Percentiles rank a stretch among this genome's conserved stretches.
Evolutionary conservation across 2,797 vertebrate genomes (phyloP).

Genomic region (Halcyon leucocephala): DNA sequence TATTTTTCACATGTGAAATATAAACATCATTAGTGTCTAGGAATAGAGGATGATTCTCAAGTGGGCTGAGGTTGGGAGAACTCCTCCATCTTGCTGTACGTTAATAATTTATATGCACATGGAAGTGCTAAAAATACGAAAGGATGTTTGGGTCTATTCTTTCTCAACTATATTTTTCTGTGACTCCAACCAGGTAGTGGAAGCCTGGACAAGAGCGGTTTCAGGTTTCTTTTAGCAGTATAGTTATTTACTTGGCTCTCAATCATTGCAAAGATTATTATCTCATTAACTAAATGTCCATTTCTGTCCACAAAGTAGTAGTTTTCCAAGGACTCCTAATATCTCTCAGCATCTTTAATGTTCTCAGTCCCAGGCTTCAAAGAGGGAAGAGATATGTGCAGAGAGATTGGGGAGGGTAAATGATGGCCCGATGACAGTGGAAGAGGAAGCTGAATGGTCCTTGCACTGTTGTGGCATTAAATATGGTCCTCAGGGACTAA

Average conservation of each 20-base stretch:
- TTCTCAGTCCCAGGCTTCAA: not conserved
- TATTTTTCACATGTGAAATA: not conserved
- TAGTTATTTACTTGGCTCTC: not conserved
- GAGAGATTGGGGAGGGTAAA: not conserved
- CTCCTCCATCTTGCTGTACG: not conserved
- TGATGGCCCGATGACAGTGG: not conserved
- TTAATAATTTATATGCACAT: not conserved
- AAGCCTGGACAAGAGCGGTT: not conserved
- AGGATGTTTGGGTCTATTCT: not conserved
- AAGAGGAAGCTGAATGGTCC: not conserved
- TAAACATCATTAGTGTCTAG: not conserved
- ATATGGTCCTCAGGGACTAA: not conserved
- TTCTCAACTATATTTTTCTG: not conserved
- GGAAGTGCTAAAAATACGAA: not conserved
- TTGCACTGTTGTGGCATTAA: not conserved
- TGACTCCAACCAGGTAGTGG: not conserved
- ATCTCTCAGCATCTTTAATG: not conserved
- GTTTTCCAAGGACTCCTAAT: not conserved
- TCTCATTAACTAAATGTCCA: not conserved
- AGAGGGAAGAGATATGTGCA: not conserved
- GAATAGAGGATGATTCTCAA: not conserved
- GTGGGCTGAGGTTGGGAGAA: not conserved
- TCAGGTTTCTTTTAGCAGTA: not conserved
- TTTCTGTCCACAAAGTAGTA: not conserved
- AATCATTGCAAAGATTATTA: not conserved